These are phyloP conservation scores for Liopterus haemorrhoidalis DNA, from an alignment of 2,888 invertebrate genomes.

Conservation along the genomic window DNA sequence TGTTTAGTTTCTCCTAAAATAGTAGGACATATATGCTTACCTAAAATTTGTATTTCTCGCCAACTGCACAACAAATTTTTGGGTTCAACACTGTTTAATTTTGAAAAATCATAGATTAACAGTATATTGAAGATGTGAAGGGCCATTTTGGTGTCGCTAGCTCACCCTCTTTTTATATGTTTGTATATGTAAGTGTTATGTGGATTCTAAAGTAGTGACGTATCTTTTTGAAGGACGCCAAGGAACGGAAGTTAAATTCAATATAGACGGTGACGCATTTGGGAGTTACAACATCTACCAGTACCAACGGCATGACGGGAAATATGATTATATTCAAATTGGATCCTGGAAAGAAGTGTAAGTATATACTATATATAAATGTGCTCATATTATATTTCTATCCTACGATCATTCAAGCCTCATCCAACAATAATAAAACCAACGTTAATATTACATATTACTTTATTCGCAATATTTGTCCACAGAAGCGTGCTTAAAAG, in stretches of 20 bases:
- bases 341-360: slow-evolving; percentile 55
- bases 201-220: no score
- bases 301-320: slow-evolving; percentile 52
- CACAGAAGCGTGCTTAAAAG: no score
- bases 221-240: slow-evolving; percentile 38
- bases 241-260: slow-evolving; percentile 48
- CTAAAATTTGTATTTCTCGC: no score
- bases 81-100: neutral
- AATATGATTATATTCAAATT: slow-evolving; percentile 54
- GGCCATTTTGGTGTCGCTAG: neutral
- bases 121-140: neutral
- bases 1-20: no score
- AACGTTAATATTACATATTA: no score
- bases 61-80: no score
- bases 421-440: no score
- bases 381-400: neutral
- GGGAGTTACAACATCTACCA: slow-evolving; percentile 67
- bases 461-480: no score
- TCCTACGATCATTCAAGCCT: neutral
- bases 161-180: no score
- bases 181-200: no score
- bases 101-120: neutral
- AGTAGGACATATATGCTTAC: no score
- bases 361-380: slow-evolving; percentile 33
- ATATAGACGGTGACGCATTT: slow-evolving; percentile 61